These are phyloP conservation scores for Phymastichus coffea DNA, from an alignment of 1,140 invertebrate genomes.

Conservation along the genomic window DNA sequence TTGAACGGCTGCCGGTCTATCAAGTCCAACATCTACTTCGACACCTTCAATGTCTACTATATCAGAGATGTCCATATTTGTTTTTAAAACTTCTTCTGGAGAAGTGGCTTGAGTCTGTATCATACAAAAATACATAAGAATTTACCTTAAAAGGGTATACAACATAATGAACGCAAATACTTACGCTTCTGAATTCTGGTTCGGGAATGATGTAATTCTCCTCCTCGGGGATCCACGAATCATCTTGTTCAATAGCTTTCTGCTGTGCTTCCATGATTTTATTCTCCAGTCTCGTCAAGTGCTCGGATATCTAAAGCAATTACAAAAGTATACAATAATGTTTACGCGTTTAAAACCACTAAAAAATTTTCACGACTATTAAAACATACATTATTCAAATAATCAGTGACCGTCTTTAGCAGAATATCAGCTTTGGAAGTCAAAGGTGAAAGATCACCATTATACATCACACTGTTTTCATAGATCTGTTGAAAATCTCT, in stretches of 20 bases:
- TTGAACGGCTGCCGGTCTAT: conserved; percentile 43
- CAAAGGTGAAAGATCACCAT: conserved; percentile 85
- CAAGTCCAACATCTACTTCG: conserved; percentile 58
- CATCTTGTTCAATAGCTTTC: conserved; percentile 85
- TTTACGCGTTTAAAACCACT: too few relatives aligned
- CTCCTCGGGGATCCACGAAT: conserved; percentile 69
- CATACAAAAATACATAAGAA: too few relatives aligned
- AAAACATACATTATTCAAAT: conserved; percentile 79
- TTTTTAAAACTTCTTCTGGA: too few relatives aligned
- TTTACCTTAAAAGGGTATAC: too few relatives aligned
- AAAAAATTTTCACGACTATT: too few relatives aligned
- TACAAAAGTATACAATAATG: too few relatives aligned
- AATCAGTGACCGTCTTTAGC: conserved; percentile 70
- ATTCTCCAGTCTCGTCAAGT: conserved; percentile 76
- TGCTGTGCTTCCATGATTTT: conserved; percentile 86
- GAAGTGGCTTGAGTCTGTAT: too few relatives aligned
- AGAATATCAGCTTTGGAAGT: conserved; percentile 84
- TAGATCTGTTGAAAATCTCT: conserved; percentile 86
- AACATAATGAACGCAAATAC: too few relatives aligned
- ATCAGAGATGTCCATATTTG: conserved; percentile 66
- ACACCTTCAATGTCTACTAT: conserved; percentile 76
- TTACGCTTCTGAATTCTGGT: conserved; percentile 55
- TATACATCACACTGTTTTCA: conserved; percentile 87
- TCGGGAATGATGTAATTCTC: conserved; percentile 66
- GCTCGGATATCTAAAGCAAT: too few relatives aligned